Conservation (phyloP, 2,113 vertebrate genomes). For the Psophia crepitans region DNA sequence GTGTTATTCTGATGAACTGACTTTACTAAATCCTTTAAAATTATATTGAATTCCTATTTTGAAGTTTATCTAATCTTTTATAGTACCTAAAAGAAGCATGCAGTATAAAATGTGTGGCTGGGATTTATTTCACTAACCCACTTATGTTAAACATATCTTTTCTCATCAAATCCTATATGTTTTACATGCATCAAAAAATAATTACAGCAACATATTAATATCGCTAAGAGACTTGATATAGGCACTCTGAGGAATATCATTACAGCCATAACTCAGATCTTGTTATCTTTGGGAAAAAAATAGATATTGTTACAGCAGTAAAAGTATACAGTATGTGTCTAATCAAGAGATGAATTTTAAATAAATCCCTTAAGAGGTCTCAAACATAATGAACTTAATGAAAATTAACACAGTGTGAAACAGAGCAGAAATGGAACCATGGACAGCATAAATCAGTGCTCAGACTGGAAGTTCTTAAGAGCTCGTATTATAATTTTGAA, state of each 20-base stretch:
- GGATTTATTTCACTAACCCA: constrained; percentile 47
- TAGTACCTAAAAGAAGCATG: neutral
- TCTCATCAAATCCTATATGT: constrained; percentile 49
- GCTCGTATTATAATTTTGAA: constrained; percentile 68
- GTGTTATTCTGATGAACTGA: constrained; percentile 15
- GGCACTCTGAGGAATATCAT: constrained; percentile 70
- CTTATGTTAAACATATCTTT: constrained; percentile 48
- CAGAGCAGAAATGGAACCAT: constrained; percentile 58
- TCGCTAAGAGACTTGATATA: constrained; percentile 16
- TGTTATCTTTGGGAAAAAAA: constrained; percentile 78
- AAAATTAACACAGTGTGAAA: constrained; percentile 79
- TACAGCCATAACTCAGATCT: constrained; percentile 77
- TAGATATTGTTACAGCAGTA: constrained; percentile 77
- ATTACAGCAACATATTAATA: constrained; percentile 64
- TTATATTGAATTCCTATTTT: constrained; percentile 12
- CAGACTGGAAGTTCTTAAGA: constrained; percentile 65
- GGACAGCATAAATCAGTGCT: constrained; percentile 62
- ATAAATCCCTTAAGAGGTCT: constrained; percentile 81
- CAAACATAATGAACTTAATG: constrained; percentile 78
- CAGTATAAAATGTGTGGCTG: neutral
- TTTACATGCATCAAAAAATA: constrained; percentile 62
- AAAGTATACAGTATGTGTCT: constrained; percentile 66
- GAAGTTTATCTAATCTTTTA: constrained; percentile 14
- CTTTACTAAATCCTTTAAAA: constrained; percentile 28
- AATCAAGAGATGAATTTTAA: constrained; percentile 78